Percentiles rank a stretch among this genome's conserved stretches.
Conservation (phyloP, 2,888 invertebrate species). For the Lochmaea crataegi region DNA sequence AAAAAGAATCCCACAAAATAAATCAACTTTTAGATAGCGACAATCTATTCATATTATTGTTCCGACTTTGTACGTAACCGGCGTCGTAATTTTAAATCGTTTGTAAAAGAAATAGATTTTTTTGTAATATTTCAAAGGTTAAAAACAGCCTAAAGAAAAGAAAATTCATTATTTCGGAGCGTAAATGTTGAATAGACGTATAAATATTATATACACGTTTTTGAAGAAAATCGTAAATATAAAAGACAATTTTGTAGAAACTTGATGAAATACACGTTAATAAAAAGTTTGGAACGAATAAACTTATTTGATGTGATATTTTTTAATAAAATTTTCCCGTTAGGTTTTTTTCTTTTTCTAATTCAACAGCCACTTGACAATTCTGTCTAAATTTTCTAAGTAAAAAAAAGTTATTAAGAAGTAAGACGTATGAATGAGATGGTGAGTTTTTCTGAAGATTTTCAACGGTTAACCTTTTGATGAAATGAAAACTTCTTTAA, state of each 20-base stretch:
- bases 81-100: constrained; percentile 13
- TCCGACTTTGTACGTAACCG: constrained; percentile 3
- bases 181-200: no score
- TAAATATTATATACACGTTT: no score
- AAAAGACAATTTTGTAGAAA: background rate
- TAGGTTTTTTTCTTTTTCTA: background rate
- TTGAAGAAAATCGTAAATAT: background rate
- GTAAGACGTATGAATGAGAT: background rate
- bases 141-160: no score
- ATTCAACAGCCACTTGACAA: background rate
- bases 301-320: background rate
- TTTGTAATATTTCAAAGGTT: no score
- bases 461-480: background rate
- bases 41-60: constrained; percentile 33
- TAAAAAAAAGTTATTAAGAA: background rate
- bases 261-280: background rate
- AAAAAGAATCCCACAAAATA: constrained; percentile 23
- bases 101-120: background rate
- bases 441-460: background rate
- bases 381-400: constrained; percentile 1
- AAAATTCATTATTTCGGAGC: no score
- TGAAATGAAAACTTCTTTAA: background rate
- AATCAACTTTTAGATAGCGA: constrained; percentile 22
- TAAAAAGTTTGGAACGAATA: background rate
- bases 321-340: background rate